Evolutionary conservation across 2,888 invertebrate genomes (phyloP), one percentile per base, ranked within the genome.

Genomic region (Leucania comma): DNA sequence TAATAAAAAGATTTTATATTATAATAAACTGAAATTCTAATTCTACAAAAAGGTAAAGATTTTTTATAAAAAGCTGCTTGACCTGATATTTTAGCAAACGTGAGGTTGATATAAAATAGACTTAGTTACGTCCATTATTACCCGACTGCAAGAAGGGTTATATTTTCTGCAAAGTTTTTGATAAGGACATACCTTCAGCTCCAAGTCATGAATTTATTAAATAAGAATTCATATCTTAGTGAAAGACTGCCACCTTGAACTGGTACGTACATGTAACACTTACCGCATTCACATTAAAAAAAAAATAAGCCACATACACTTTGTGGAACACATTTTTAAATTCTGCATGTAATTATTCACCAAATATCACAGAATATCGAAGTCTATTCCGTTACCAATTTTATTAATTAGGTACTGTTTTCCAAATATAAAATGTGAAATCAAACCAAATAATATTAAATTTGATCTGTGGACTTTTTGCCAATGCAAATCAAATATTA

Each of bases 361-460:
- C 9, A 9, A 61, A 32, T 24, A 24, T 24, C 35, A 48, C 9
- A 10, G 24, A 35, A 35, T 50, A 35, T 24, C 9, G 3, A 12
- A n/a, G n/a, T 26, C 1, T 48, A 14, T 60, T 62, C 20, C 2
- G 22, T n/a, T 42, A 66, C 20, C 32, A 68, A 32, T 24, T 24
- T 32, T n/a, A 68, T 68, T 42, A 54, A 56, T 46, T 54, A 56
- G 12, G 8, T 42, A 24, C n/a, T 68, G 8, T 12, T 24, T 68
- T 68, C 10, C 14, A 6, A 46, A 42, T 12, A 24, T 68, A 26
- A 68, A 46, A 35, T 12, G 35, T 35, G 35, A 35, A 35, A 32
- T 42, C 42, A 42, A 42, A 67, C 17, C 1, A 54, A 68, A 68
- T 67, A 67, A n/a, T n/a, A n/a, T n/a, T n/a, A n/a, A n/a, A n/a